A percentile compares a stretch with the other conserved stretches of the same genome.
Evolutionary conservation across 2,888 invertebrate genomes (phyloP).

Genomic region (Prosopocoilus inquinatus): DNA sequence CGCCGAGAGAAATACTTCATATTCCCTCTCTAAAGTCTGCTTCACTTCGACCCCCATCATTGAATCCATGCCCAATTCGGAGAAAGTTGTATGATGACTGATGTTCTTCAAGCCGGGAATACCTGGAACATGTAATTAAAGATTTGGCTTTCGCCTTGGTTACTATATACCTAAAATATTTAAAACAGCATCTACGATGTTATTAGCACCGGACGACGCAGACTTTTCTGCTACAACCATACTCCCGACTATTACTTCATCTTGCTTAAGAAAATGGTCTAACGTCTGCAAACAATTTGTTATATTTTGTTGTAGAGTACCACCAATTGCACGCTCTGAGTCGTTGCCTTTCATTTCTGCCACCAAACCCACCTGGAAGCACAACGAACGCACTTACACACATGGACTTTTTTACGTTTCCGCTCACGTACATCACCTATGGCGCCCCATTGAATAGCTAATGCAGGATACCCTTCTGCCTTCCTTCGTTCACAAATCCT

Average conservation of each 20-base stretch:
- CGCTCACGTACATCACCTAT: constrained; percentile 47
- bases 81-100: constrained; percentile 70
- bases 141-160: constrained; percentile 57
- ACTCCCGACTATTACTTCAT: constrained; percentile 53
- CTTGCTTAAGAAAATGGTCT: constrained; percentile 69
- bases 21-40: constrained; percentile 85
- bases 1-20: constrained; percentile 80
- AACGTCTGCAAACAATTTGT: constrained; percentile 57
- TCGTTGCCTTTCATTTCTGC: constrained; percentile 49
- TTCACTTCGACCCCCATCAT: constrained; percentile 97
- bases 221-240: constrained; percentile 83
- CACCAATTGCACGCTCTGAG: constrained; percentile 37
- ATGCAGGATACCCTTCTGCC: constrained; percentile 22
- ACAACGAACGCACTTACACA: no score
- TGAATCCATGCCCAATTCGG: constrained; percentile 95
- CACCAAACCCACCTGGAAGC: constrained; percentile 61
- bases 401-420: no score
- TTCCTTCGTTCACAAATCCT: constrained; percentile 68
- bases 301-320: constrained; percentile 16
- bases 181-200: constrained; percentile 64
- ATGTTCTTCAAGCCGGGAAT: constrained; percentile 68
- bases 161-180: constrained; percentile 58
- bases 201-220: constrained; percentile 10
- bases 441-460: constrained; percentile 30
- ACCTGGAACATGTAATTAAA: constrained; percentile 72